Evolutionary conservation across 2,797 vertebrate species (phyloP).

Genomic region (Oryzias dopingdopingensis): DNA sequence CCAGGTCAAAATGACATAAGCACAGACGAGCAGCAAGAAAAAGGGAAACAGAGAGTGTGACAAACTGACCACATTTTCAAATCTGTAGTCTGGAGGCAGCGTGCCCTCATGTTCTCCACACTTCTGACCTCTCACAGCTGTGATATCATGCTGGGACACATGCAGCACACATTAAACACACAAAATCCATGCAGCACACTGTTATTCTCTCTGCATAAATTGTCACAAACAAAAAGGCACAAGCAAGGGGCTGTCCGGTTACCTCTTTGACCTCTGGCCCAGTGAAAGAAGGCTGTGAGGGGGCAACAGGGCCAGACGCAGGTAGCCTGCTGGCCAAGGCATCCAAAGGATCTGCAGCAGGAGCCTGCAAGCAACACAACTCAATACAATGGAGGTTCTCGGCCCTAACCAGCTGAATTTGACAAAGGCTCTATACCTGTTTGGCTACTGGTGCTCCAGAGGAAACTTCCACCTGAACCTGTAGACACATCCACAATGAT

Average conservation of each 20-base stretch:
- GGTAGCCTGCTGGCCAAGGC: conserved; percentile 68
- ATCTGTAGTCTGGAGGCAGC: conserved; percentile 83
- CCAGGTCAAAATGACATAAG: background rate
- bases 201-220: background rate
- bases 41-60: conserved; percentile 3
- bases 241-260: conserved; percentile 19
- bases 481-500: conserved; percentile 36
- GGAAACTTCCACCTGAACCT: conserved; percentile 74
- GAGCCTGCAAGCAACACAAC: conserved; percentile 61
- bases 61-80: conserved; percentile 63
- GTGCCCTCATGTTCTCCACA: conserved; percentile 86
- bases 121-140: conserved; percentile 63
- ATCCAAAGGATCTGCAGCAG: conserved; percentile 65
- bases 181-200: conserved; percentile 31
- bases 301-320: conserved; percentile 34
- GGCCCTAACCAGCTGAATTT: conserved; percentile 2
- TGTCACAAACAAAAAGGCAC: conserved; percentile 2
- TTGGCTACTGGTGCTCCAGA: conserved; percentile 42
- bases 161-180: conserved; percentile 51
- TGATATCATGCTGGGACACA: conserved; percentile 60
- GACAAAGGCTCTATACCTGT: conserved; percentile 51
- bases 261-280: conserved; percentile 78
- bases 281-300: conserved; percentile 54
- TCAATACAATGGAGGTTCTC: conserved; percentile 40
- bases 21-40: background rate